Conservation (phyloP, 92 coral and sea anemone species). For the Pocillopora meandrina region DNA sequence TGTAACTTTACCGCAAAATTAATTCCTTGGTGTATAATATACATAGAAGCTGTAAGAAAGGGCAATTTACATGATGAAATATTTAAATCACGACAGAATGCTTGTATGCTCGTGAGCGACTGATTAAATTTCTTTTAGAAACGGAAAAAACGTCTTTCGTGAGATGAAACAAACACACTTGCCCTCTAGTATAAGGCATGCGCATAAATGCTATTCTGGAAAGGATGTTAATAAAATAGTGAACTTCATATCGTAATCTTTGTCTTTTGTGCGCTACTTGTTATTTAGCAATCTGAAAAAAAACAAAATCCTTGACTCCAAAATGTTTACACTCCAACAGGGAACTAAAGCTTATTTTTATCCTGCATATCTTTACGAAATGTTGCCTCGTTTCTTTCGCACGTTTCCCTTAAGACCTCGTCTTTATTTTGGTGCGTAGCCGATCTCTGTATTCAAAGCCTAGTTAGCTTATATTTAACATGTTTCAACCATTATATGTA, state of each 20-base stretch:
- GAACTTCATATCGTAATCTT: constrained; percentile 15
- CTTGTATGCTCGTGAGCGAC: background rate
- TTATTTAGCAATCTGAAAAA: background rate
- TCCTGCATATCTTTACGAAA: background rate
- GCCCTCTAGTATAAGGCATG: background rate
- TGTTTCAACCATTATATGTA: constrained; percentile 21
- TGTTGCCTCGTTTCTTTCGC: background rate
- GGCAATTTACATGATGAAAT: background rate
- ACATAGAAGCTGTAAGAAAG: background rate
- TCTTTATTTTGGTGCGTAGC: background rate
- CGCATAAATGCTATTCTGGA: background rate
- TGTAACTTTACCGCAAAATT: constrained; percentile 22
- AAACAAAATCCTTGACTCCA: constrained; percentile 14
- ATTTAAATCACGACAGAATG: background rate
- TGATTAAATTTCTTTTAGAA: constrained; percentile 8
- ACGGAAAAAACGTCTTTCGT: background rate
- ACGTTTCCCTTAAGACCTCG: background rate
- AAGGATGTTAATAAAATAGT: constrained; percentile 5
- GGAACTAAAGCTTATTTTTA: constrained; percentile 21
- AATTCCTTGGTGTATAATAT: background rate
- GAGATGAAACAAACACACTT: background rate
- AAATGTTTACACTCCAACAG: constrained; percentile 34
- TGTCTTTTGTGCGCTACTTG: background rate
- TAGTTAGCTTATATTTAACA: constrained; percentile 3
- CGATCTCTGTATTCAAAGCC: background rate